Conservation (phyloP, 1,140 invertebrate genomes). For the Drosophila punjabiensis region DNA sequence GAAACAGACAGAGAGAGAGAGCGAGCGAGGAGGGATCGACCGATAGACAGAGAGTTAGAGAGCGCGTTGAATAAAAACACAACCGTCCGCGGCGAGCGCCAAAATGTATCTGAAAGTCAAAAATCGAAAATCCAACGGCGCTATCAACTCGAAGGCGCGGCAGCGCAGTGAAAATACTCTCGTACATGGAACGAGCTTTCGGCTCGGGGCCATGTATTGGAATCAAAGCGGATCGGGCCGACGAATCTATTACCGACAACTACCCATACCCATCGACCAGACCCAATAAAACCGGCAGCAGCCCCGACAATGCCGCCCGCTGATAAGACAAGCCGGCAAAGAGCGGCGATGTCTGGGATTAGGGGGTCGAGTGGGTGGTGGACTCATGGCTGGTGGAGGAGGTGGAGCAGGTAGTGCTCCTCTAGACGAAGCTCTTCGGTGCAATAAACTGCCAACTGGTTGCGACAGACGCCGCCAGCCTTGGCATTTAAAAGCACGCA, state of each 20-base stretch:
- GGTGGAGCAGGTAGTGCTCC: conserved; percentile 3
- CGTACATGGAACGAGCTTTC: conserved; percentile 56
- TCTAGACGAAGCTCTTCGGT: conserved; percentile 19
- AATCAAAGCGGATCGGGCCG: conserved; percentile 48
- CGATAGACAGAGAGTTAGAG: conserved; percentile 13
- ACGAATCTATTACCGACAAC: conserved; percentile 35
- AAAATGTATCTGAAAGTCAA: conserved; percentile 75
- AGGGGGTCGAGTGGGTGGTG: conserved; percentile 13
- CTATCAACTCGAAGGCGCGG: conserved; percentile 72
- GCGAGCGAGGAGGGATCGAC: not conserved
- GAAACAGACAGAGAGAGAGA: not conserved
- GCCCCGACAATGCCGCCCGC: conserved; percentile 38
- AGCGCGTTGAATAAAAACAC: conserved; percentile 48
- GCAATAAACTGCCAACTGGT: conserved; percentile 58
- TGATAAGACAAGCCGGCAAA: conserved; percentile 66
- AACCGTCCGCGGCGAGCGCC: conserved; percentile 71
- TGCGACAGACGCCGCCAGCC: conserved; percentile 35
- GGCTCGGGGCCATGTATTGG: conserved; percentile 40
- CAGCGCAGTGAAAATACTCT: conserved; percentile 44
- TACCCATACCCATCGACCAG: conserved; percentile 27
- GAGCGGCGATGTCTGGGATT: conserved; percentile 24
- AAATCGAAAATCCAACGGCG: conserved; percentile 36
- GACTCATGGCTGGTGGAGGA: conserved; percentile 1
- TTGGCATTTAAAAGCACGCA: conserved; percentile 69
- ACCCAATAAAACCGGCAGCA: conserved; percentile 41